phyloP scores from a whole-genome alignment of 1,140 invertebrate genomes.

The Aphaenogaster rudis region DNA sequence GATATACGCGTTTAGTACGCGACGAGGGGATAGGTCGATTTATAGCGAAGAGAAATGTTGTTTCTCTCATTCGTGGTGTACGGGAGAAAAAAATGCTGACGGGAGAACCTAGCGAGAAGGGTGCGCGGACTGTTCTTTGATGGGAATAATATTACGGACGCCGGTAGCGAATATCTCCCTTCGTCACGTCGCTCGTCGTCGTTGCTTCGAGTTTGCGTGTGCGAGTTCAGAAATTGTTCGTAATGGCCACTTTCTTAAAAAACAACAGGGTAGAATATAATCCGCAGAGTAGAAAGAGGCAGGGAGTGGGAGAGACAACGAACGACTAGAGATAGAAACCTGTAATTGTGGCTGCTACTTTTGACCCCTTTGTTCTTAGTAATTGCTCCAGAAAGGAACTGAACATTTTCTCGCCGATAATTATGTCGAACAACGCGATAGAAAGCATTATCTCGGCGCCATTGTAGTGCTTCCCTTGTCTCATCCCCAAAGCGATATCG shows the following conservation, averaged over 20 bases:
- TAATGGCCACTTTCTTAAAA: conserved; percentile 43
- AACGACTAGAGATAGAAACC: conserved; percentile 41
- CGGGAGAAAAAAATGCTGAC: conserved; percentile 7
- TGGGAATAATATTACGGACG: conserved; percentile 36
- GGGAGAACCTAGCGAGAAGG: not conserved
- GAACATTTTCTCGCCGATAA: conserved; percentile 43
- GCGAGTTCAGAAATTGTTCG: conserved; percentile 41
- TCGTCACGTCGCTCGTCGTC: conserved; percentile 5
- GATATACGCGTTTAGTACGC: conserved; percentile 11
- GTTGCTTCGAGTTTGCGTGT: conserved; percentile 38
- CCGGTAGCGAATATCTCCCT: conserved; percentile 13
- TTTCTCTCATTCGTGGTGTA: not conserved
- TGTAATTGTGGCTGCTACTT: conserved; percentile 58
- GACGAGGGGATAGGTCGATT: conserved; percentile 13
- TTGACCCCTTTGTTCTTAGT: conserved; percentile 65
- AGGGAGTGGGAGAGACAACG: not conserved
- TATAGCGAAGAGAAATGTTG: conserved; percentile 37
- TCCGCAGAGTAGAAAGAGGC: not conserved
- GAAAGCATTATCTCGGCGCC: conserved; percentile 45
- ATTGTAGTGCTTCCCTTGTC: conserved; percentile 2
- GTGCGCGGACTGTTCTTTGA: conserved; percentile 19
- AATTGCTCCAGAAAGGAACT: conserved; percentile 54
- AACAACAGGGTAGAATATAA: conserved; percentile 34
- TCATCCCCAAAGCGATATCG: not conserved
- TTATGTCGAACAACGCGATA: conserved; percentile 55